Evolutionary conservation across 2,113 vertebrate genomes (phyloP).

Genomic region (Nycticorax nycticorax): DNA sequence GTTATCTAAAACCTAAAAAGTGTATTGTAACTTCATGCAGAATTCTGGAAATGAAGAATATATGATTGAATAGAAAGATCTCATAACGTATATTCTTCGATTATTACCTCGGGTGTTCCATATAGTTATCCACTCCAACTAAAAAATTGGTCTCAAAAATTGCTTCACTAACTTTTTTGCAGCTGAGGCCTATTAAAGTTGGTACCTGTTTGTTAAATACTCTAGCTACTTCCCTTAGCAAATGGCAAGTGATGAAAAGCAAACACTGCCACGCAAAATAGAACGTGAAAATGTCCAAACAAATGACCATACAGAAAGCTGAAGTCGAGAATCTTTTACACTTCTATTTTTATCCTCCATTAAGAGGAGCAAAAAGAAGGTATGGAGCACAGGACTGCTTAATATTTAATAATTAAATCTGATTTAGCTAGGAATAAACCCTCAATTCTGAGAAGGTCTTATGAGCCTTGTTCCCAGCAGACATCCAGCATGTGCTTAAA

Average conservation of each 20-base stretch:
- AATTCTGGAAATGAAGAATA: neutral
- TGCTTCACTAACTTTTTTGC: neutral
- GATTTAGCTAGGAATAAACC: neutral
- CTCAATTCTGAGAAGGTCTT: neutral
- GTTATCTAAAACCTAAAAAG: neutral
- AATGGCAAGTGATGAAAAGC: neutral
- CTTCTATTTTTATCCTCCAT: neutral
- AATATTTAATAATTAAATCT: neutral
- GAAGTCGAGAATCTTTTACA: neutral
- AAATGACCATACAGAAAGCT: neutral
- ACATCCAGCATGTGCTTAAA: neutral
- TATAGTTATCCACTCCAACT: neutral
- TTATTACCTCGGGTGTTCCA: neutral
- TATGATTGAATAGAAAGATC: neutral
- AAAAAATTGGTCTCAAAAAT: neutral
- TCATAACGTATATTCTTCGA: neutral
- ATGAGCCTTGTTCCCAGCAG: neutral
- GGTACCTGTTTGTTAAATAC: neutral
- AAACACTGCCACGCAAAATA: neutral
- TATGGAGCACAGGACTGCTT: neutral
- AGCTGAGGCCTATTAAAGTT: neutral
- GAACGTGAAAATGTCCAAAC: neutral
- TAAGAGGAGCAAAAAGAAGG: neutral
- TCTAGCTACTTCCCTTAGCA: neutral
- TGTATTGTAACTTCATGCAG: neutral